Evolutionary conservation across 1,140 invertebrate genomes (phyloP).

Genomic region (Nomia melanderi): DNA sequence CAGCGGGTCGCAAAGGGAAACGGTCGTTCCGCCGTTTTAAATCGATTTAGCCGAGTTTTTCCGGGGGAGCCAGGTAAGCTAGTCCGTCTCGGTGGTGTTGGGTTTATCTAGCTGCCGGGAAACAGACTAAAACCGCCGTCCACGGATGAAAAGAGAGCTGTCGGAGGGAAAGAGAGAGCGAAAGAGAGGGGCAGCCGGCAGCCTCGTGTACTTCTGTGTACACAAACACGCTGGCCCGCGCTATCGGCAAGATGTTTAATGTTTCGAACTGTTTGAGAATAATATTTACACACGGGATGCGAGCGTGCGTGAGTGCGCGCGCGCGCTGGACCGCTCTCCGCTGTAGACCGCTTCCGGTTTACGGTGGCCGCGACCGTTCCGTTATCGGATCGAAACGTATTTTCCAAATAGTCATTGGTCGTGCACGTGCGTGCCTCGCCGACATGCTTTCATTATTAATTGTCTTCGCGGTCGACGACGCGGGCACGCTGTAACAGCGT

Average conservation of each 20-base stretch:
- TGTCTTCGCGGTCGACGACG: neutral
- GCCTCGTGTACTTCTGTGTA: constrained; percentile 39
- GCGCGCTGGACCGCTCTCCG: constrained; percentile 49
- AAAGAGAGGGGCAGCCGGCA: neutral
- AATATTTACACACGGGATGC: constrained; percentile 71
- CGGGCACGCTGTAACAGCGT: neutral
- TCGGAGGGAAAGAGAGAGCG: too few relatives aligned
- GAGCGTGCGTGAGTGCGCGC: constrained; percentile 21
- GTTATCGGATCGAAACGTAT: constrained; percentile 51
- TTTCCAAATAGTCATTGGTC: constrained; percentile 55
- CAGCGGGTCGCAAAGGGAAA: constrained; percentile 48
- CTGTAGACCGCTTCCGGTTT: constrained; percentile 56
- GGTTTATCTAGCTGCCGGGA: constrained; percentile 40
- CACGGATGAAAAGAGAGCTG: neutral
- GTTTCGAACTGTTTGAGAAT: constrained; percentile 71
- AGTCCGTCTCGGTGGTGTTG: constrained; percentile 2
- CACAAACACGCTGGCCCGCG: constrained; percentile 59
- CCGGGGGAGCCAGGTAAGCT: constrained; percentile 71
- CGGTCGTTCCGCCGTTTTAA: constrained; percentile 71
- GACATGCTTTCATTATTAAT: constrained; percentile 10
- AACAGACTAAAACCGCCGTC: constrained; percentile 23
- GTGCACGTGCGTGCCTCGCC: constrained; percentile 19
- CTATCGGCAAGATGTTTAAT: constrained; percentile 72
- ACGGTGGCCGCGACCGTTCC: constrained; percentile 22
- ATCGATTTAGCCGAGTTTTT: constrained; percentile 78